phyloP scores from a whole-genome alignment of 2,888 invertebrate species.

The Sphaeridia pumilis region DNA sequence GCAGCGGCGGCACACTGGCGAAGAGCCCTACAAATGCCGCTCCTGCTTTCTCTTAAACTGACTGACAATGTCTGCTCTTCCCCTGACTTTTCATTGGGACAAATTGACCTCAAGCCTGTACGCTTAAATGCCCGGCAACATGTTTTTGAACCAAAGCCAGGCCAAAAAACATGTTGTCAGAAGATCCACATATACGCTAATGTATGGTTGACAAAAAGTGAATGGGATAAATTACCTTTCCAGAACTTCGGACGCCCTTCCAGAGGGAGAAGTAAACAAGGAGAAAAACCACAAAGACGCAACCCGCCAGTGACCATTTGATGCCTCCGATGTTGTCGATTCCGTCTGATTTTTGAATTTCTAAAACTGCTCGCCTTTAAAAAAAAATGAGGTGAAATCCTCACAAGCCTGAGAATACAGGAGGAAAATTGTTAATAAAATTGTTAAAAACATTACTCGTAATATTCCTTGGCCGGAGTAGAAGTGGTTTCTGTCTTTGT shows the following conservation, averaged over 20 bases:
- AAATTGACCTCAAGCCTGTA: too few species aligned
- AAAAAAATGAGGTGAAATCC: constrained; percentile 11
- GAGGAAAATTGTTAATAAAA: neutral
- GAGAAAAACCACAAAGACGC: constrained; percentile 80
- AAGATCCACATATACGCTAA: too few species aligned
- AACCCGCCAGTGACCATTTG: constrained; percentile 76
- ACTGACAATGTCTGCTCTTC: too few species aligned
- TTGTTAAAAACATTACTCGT: constrained; percentile 51
- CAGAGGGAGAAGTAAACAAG: constrained; percentile 91
- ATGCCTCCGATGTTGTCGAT: constrained; percentile 77
- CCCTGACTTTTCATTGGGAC: too few species aligned
- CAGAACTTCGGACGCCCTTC: constrained; percentile 87
- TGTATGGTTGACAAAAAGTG: neutral
- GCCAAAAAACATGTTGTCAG: too few species aligned
- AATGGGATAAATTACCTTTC: constrained; percentile 55
- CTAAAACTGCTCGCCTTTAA: constrained; percentile 69
- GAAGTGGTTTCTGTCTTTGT: too few species aligned
- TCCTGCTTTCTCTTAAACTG: too few species aligned
- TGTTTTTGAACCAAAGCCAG: too few species aligned
- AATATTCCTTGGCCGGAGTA: constrained; percentile 77
- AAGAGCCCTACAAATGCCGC: too few species aligned
- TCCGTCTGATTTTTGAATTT: constrained; percentile 68
- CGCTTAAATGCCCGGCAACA: too few species aligned
- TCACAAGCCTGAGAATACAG: constrained; percentile 9
- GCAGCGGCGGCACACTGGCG: too few species aligned